Evolutionary conservation across 2,113 vertebrate species (phyloP).

Genomic region (Vombatus ursinus): DNA sequence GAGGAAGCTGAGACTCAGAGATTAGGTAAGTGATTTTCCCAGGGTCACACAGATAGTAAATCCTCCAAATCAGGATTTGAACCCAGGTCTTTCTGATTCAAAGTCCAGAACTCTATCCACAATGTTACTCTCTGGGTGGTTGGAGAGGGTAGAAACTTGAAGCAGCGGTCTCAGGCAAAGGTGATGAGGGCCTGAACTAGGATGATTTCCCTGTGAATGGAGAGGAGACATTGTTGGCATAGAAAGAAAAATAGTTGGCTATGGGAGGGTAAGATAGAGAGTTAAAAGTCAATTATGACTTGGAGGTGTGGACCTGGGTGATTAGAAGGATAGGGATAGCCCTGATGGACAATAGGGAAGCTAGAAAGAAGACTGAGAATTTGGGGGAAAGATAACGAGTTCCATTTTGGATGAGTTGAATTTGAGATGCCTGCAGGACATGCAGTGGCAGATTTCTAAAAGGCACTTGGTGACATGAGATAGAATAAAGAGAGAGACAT

Average conservation of each 20-base stretch:
- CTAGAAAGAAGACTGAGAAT: no score
- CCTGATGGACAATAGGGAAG: no score
- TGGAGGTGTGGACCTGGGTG: no score
- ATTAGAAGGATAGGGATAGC: no score
- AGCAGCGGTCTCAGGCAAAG: not conserved
- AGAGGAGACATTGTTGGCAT: not conserved
- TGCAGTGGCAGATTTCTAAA: no score
- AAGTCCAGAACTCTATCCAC: not conserved
- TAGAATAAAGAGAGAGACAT: no score
- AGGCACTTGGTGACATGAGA: no score
- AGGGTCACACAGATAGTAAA: not conserved
- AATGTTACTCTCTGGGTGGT: not conserved
- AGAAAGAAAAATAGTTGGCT: not conserved
- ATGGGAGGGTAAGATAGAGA: no score
- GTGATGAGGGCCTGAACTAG: not conserved
- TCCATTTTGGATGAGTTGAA: no score
- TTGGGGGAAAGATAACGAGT: no score
- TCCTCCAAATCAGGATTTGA: not conserved
- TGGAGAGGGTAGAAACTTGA: not conserved
- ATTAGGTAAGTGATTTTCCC: not conserved
- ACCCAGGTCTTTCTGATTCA: not conserved
- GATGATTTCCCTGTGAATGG: not conserved
- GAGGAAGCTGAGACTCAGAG: not conserved
- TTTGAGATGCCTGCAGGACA: no score
- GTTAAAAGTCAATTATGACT: no score